Conservation (phyloP, 2,888 invertebrate species). For the Drosophila subsilvestris region DNA sequence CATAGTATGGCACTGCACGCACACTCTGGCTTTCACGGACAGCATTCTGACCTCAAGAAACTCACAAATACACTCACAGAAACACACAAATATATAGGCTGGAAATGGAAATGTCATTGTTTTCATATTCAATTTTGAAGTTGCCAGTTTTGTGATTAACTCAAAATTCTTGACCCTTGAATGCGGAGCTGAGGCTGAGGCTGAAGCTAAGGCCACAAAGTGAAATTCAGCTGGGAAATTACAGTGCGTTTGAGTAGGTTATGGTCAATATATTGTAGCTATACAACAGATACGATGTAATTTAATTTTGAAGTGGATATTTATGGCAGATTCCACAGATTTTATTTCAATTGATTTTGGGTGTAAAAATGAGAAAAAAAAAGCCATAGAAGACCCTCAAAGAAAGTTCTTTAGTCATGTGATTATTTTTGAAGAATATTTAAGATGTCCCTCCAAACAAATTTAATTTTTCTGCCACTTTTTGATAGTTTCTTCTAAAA, state of each 20-base stretch:
- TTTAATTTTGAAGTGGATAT: neutral
- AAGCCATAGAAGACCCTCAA: too few relatives aligned
- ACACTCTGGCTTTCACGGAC: too few relatives aligned
- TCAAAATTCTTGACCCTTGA: neutral
- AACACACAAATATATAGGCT: neutral
- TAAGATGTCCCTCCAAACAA: too few relatives aligned
- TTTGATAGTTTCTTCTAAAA: too few relatives aligned
- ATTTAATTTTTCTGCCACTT: too few relatives aligned
- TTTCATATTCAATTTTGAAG: neutral
- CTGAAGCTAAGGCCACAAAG: neutral
- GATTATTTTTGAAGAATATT: neutral
- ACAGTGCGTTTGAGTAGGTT: neutral
- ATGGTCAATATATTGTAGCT: neutral
- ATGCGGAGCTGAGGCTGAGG: too few relatives aligned
- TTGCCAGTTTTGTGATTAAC: neutral
- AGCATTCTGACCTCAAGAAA: neutral
- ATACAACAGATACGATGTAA: neutral
- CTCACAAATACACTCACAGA: neutral
- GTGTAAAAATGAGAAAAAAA: too few relatives aligned
- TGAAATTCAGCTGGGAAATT: neutral
- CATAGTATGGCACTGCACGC: slow-evolving; percentile 7
- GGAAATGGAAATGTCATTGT: neutral
- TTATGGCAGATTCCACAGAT: neutral
- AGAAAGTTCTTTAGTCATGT: neutral
- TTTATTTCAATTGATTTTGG: too few relatives aligned